Evolutionary conservation across 2,113 vertebrate genomes (phyloP), one percentile per base, ranked within the genome.

Genomic region (Scartelaos histophorus): DNA sequence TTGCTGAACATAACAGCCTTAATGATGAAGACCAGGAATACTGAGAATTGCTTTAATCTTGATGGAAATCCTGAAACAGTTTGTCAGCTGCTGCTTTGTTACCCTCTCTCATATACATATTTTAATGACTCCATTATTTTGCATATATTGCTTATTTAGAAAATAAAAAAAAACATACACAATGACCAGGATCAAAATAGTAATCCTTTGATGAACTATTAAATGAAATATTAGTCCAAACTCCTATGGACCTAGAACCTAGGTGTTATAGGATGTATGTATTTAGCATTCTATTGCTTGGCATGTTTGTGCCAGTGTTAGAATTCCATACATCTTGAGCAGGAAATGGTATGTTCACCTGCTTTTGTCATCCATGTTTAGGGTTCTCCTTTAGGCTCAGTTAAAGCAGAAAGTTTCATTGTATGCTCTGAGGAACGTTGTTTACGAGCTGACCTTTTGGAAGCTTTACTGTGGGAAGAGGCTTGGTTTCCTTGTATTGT

Each of bases 381-480:
- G 74, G 53, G 70, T 83, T 70, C 71, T 82, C 74, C 70, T 82
- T 73, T 84, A 83, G 66, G 16, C 58, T 3, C 21, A 29, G 43
- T 76, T 45, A 69, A 77, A 79, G 75, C 58, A 81, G 82, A 68
- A 56, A n/a, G 53, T 66, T 80, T 74, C 56, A 66, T 34, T 71
- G 67, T 73, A 43, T 16, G 81, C 71, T 77, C 75, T 67, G 76
- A 78, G 80, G 70, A 86, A 71, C 70, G 25, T 56, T 72, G 68
- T 87, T 87, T 73, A 85, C 74, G 76, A 83, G 82, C 67, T 73
- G 58, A 85, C 73, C 25, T 13, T 76, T 82, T 75, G 82, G 70
- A 74, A 83, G 35, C 38, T 89, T 85, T 80, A 71, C 64, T 70
- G 43, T 79, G 68, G 25, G 65, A 68, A n/a, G 60, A 75, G 65